Base-by-base conservation (phyloP, 2,797 vertebrate genomes). In the Ceryle rudis region DNA sequence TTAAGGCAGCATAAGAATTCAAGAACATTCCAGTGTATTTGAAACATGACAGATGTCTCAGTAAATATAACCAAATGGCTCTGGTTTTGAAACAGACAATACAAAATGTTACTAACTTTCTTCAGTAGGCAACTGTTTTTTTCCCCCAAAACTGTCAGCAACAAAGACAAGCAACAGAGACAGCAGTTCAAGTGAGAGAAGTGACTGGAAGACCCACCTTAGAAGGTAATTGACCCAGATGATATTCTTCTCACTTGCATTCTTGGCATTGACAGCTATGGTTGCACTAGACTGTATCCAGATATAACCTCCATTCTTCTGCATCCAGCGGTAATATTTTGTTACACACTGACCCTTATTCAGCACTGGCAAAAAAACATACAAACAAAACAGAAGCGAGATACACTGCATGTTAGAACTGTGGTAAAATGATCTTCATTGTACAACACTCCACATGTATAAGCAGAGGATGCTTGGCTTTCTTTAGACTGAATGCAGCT, bases 201-300 rank as follows among this genome's bases (percentile, higher is more conserved):
- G 80, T 52, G 84, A 85, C 49, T 81, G 65, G 60, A 81, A 95
- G 77, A 95, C 97, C 88, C 98, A 99, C 99, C 99, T 99, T 90
- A 99, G 99, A 89, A 99, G 99, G 57, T 99, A 99, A 98, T 99
- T 99, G 98, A 99, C 99, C 99, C 99, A 99, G 98, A 99, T 99
- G 97, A 99, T 98, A 92, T 99, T 99, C 98, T 99, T 99, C 97
- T 99, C 99, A 39, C 98, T 99, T 94, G 98, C 98, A 22, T 99
- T 99, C 99, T 99, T 99, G 98, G 99, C 98, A n/a, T 99, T 99
- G 97, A 99, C 98, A 90, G 99, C 98, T 85, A 99, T 99, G 96
- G 99, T 99, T 97, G 99, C 99, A 39, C 99, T 99, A 95, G 99
- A 99, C 98, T 99, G 99, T 98, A 99, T 99, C 99, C 99, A 99